These are phyloP conservation scores for Triplophysa siluroides DNA, from an alignment of 2,113 vertebrate genomes.

Conservation along the genomic window DNA sequence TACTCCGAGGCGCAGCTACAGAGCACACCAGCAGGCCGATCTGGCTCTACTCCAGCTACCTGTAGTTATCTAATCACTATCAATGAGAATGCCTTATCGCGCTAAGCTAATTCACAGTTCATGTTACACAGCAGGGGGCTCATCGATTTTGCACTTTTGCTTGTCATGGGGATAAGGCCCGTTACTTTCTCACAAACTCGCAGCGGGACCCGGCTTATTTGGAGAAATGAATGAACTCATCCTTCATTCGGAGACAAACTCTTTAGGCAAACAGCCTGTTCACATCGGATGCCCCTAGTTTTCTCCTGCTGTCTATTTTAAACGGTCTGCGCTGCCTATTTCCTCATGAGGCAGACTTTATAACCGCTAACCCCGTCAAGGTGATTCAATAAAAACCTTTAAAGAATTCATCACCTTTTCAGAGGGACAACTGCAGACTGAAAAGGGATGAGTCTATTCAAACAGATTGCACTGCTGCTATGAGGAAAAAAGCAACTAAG, in stretches of 20 bases:
- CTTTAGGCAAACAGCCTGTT: background rate
- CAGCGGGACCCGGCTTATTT: background rate
- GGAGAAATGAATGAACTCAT: constrained; percentile 5
- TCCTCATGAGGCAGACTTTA: constrained; percentile 36
- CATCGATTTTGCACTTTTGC: background rate
- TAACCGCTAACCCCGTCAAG: constrained; percentile 35
- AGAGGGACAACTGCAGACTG: constrained; percentile 54
- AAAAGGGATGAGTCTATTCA: constrained; percentile 66
- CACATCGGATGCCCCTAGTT: background rate
- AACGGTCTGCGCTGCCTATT: constrained; percentile 20
- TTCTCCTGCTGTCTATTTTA: background rate
- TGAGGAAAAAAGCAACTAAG: constrained; percentile 77
- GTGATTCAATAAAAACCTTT: constrained; percentile 50
- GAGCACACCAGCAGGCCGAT: constrained; percentile 59
- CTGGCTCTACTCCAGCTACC: constrained; percentile 69
- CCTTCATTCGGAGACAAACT: background rate
- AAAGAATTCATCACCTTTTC: constrained; percentile 51
- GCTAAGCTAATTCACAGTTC: constrained; percentile 8
- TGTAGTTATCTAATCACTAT: constrained; percentile 69
- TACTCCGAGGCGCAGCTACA: constrained; percentile 59
- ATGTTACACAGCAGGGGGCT: background rate
- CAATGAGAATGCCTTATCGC: constrained; percentile 10
- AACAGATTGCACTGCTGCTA: constrained; percentile 69
- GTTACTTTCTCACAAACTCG: constrained; percentile 9
- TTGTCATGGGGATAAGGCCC: constrained; percentile 4